Conservation (phyloP, 2,888 invertebrate species). For the Theristus sp. region DNA sequence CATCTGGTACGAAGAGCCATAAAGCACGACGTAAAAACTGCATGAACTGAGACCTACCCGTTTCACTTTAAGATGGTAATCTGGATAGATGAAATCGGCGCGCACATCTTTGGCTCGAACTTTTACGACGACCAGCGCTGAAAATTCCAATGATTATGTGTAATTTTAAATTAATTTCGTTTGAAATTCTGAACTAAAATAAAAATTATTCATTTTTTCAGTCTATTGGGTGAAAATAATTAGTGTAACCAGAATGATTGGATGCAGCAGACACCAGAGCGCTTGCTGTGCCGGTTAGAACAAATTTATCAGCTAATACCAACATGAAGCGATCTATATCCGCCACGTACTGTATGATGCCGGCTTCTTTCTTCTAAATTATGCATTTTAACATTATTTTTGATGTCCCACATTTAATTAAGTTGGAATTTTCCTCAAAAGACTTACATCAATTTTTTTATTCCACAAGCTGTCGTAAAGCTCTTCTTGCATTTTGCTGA, state of each 20-base stretch:
- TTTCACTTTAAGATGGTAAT: no score
- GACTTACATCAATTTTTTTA: background rate
- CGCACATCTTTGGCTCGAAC: background rate
- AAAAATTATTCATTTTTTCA: no score
- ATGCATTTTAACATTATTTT: background rate
- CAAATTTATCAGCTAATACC: background rate
- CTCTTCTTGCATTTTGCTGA: background rate
- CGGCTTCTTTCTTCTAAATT: background rate
- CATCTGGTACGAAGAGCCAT: no score
- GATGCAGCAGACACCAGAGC: background rate
- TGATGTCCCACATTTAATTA: background rate
- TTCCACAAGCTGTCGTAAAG: background rate
- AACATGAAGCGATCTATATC: background rate
- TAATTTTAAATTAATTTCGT: background rate
- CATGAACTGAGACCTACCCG: no score
- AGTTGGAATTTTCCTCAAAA: no score
- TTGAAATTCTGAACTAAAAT: background rate
- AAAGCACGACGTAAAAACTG: no score
- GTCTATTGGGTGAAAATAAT: no score
- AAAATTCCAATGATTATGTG: background rate
- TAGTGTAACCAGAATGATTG: background rate
- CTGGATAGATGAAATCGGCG: background rate
- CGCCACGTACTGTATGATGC: background rate
- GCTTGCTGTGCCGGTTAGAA: background rate
- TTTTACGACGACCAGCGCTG: background rate